A percentile compares a stretch with the other conserved stretches of the same genome.
These are phyloP conservation scores for Pissodes strobi DNA, from an alignment of 1,140 invertebrate genomes.

Conservation along the genomic window DNA sequence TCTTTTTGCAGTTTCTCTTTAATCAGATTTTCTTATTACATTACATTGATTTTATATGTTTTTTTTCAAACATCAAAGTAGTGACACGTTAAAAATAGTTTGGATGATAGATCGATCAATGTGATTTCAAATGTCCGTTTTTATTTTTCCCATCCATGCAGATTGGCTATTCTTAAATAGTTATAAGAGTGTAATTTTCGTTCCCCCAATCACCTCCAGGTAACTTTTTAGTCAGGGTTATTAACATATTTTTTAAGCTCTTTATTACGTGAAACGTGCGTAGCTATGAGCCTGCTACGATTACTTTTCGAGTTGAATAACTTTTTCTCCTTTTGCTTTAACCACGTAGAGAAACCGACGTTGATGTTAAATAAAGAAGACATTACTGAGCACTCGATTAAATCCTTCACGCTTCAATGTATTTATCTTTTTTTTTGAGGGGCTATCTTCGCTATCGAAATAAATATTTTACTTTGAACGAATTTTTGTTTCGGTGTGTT, in stretches of 20 bases:
- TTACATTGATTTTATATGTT: too few species aligned
- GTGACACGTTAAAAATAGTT: too few species aligned
- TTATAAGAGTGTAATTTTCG: not conserved
- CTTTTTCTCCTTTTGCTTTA: not conserved
- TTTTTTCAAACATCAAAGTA: too few species aligned
- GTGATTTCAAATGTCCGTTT: too few species aligned
- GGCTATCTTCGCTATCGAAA: too few species aligned
- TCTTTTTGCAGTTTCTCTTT: too few species aligned
- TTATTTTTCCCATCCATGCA: too few species aligned
- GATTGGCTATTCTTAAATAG: too few species aligned
- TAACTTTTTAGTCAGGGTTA: constrained; percentile 30
- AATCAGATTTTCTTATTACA: too few species aligned
- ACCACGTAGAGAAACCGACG: not conserved
- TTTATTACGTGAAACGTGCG: constrained; percentile 30
- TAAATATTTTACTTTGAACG: too few species aligned
- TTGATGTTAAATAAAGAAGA: constrained; percentile 1
- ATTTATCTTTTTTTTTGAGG: not conserved
- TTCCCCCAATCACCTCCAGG: constrained; percentile 1
- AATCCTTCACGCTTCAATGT: constrained; percentile 5
- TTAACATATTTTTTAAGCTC: constrained; percentile 40
- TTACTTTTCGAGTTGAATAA: constrained; percentile 16
- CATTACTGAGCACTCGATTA: constrained; percentile 7
- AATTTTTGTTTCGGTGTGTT: too few species aligned
- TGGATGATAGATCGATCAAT: too few species aligned
- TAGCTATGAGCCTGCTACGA: constrained; percentile 7